Percentiles rank a stretch among this genome's conserved stretches.
Evolutionary conservation across 2,888 invertebrate genomes (phyloP).

Genomic region (Heteromyza rotundicornis): DNA sequence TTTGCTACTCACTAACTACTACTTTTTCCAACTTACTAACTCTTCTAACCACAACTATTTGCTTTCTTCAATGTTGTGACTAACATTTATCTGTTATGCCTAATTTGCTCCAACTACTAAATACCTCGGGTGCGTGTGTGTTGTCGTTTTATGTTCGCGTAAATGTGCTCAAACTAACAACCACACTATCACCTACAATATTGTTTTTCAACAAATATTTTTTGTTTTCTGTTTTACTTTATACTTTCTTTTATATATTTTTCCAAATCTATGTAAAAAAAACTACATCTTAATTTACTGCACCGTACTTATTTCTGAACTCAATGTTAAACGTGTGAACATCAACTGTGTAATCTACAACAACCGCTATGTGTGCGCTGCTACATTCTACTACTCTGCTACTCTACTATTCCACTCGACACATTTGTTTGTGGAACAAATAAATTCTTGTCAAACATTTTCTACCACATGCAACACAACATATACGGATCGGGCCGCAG

Average conservation of each 20-base stretch:
- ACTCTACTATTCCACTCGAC: conserved; percentile 37
- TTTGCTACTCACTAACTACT: background rate
- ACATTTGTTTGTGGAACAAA: conserved; percentile 58
- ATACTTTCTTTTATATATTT: background rate
- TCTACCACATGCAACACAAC: conserved; percentile 74
- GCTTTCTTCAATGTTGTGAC: conserved; percentile 23
- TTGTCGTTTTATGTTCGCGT: conserved; percentile 10
- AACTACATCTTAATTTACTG: background rate
- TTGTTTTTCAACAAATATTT: background rate
- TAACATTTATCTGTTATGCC: conserved; percentile 16
- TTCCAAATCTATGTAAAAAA: conserved; percentile 6
- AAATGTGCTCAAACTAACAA: too few species aligned
- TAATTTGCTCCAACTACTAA: conserved; percentile 21
- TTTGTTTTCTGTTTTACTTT: conserved; percentile 1
- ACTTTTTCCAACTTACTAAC: background rate
- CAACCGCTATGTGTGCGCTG: conserved; percentile 42
- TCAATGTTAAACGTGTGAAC: conserved; percentile 16
- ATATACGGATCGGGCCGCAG: conserved; percentile 70
- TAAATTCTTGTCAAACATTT: conserved; percentile 63
- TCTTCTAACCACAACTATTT: background rate
- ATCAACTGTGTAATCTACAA: conserved; percentile 28
- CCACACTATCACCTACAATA: conserved; percentile 7
- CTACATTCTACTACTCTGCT: conserved; percentile 42
- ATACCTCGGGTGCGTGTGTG: conserved; percentile 13
- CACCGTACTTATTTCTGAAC: conserved; percentile 24